Evolutionary conservation across 2,797 vertebrate species (phyloP).

Genomic region (Myotis vivesi): DNA sequence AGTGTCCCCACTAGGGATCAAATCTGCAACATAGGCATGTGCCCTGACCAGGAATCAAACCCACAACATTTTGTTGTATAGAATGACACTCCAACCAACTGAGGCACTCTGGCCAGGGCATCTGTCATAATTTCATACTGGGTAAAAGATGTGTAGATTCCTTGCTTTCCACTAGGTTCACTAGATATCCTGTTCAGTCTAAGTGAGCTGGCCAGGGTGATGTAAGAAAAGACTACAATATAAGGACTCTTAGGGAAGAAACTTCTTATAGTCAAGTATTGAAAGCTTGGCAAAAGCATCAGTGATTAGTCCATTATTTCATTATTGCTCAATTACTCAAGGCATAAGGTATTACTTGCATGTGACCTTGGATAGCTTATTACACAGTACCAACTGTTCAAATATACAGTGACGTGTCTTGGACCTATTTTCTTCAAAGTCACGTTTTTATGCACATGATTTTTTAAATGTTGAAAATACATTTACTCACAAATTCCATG

Average conservation of each 20-base stretch:
- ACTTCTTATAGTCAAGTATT: not conserved
- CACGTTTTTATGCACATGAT: not conserved
- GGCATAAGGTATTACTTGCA: not conserved
- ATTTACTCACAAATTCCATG: not conserved
- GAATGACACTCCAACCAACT: not conserved
- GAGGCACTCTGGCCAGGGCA: not conserved
- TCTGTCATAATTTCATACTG: not conserved
- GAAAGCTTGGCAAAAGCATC: not conserved
- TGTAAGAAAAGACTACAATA: not conserved
- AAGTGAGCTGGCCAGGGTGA: not conserved
- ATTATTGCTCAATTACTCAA: not conserved
- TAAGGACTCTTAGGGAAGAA: not conserved
- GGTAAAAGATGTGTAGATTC: not conserved
- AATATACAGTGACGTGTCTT: not conserved
- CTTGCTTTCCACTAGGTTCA: not conserved
- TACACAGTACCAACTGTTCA: not conserved
- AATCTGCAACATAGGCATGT: not conserved
- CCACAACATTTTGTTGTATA: not conserved
- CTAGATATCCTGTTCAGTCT: not conserved
- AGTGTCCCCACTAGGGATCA: not conserved
- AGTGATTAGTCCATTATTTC: not conserved
- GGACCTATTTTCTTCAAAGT: not conserved
- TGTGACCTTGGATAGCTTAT: not conserved
- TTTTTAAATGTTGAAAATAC: slow-evolving; percentile 22
- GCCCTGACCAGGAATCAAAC: not conserved